Conservation (phyloP, 2,888 invertebrate species). For the Troides aeacus region DNA sequence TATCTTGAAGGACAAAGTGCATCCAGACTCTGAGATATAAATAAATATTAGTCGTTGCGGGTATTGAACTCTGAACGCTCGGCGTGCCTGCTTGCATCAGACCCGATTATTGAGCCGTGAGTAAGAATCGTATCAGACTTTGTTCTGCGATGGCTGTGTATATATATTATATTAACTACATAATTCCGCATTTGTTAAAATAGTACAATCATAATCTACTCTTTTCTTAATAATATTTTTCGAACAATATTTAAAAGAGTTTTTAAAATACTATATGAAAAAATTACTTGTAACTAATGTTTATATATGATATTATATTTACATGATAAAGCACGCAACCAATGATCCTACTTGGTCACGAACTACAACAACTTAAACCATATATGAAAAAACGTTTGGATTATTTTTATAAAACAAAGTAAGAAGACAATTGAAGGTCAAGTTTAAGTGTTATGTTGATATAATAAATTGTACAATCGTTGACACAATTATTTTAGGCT, state of each 20-base stretch:
- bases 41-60: neutral
- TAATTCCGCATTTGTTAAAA: neutral
- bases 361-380: neutral
- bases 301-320: neutral
- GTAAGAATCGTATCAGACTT: neutral
- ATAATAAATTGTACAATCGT: neutral
- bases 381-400: neutral
- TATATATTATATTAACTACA: neutral
- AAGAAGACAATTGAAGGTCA: neutral
- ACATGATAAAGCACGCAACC: slow-evolving; percentile 18
- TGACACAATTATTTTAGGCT: neutral
- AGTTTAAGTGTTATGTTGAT: neutral
- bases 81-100: slow-evolving; percentile 1
- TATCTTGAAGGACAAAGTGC: neutral
- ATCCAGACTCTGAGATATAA: slow-evolving; percentile 1
- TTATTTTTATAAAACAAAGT: neutral
- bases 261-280: neutral
- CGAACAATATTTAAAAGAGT: neutral
- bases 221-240: neutral
- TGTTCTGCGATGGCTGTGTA: neutral
- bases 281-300: neutral
- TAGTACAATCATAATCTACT: neutral
- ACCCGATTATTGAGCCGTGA: slow-evolving; percentile 1
- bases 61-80: neutral
- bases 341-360: neutral